Evolutionary conservation across 2,797 vertebrate species (phyloP), one percentile per base, ranked within the genome.

Genomic region (Phoebastria nigripes): DNA sequence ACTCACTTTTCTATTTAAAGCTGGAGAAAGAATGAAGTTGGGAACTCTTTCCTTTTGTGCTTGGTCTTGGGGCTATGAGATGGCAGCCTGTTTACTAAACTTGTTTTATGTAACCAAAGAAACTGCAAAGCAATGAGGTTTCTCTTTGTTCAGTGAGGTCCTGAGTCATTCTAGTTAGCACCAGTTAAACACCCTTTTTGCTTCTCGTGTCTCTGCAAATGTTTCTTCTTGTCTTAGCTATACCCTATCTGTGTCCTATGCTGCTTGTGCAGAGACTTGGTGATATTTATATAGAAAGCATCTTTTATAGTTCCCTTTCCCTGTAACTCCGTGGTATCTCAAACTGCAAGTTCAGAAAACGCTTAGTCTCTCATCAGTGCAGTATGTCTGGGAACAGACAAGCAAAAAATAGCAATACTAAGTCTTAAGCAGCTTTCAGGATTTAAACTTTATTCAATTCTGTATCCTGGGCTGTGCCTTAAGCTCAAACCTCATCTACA

Each of bases 211-310:
- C 3, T 67, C 19, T 18, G 17, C 14, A 44, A 58, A 26, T 25
- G 18, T 35, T 65, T 73, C 10, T 58, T 33, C 33, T 44, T 29
- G 10, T 21, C 8, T 63, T 29, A 9, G 24, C 28, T 65, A 31
- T 33, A 6, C 25, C 19, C 28, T 77, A 0, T 1, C 16, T 2
- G 10, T 9, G 6, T 21, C 24, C n/a, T 0, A 0, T 2, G n/a
- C 25, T 22, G 67, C 12, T 54, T 61, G 51, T 61, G 80, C n/a
- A 11, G 42, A n/a, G 33, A 12, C 1, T 0, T 62, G 33, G 15
- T 25, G 74, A 6, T 3, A 1, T 24, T 85, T 20, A 1, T 4
- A 10, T 2, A 37, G 41, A 18, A 35, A 84, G 4, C 2, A 6
- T 2, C 7, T 70, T 13, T 6, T 18, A 1, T 1, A 2, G 4